Percentiles rank a stretch among this genome's conserved stretches.
Evolutionary conservation across 2,113 vertebrate genomes (phyloP).

Genomic region (Climacteris rufus): DNA sequence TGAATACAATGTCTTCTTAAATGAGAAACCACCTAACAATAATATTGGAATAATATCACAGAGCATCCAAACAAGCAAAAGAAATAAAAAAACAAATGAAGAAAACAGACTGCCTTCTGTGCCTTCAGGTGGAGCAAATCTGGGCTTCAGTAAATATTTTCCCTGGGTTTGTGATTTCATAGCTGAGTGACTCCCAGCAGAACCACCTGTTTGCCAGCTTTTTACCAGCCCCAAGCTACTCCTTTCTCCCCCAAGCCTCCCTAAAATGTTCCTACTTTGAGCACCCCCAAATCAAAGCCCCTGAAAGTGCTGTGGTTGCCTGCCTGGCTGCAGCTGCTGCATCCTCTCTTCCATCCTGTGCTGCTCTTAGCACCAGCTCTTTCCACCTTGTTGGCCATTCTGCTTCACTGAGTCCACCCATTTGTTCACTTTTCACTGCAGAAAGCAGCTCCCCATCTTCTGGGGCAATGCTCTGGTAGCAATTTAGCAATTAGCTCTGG

Average conservation of each 20-base stretch:
- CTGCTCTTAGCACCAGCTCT: background rate
- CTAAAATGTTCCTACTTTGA: background rate
- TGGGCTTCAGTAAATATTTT: background rate
- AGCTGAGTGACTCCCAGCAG: background rate
- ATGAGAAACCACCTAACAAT: background rate
- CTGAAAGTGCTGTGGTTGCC: background rate
- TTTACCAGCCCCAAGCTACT: background rate
- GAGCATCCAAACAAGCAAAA: conserved; percentile 27
- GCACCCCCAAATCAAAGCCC: background rate
- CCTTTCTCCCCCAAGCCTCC: background rate
- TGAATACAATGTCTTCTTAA: background rate
- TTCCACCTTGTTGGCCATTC: background rate
- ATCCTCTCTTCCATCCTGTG: background rate
- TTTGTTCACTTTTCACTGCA: background rate
- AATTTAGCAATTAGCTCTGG: conserved; percentile 64
- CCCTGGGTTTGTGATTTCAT: background rate
- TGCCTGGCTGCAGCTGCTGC: background rate
- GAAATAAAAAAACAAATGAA: background rate
- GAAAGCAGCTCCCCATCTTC: conserved; percentile 3
- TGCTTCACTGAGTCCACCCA: background rate
- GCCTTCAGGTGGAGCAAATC: conserved; percentile 25
- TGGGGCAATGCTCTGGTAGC: conserved; percentile 35
- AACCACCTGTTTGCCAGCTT: background rate
- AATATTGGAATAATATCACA: background rate
- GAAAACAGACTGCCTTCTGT: background rate